Evolutionary conservation across 1,140 invertebrate species (phyloP), one percentile per base, ranked within the genome.

Genomic region (Pygmarrhopalites habei): DNA sequence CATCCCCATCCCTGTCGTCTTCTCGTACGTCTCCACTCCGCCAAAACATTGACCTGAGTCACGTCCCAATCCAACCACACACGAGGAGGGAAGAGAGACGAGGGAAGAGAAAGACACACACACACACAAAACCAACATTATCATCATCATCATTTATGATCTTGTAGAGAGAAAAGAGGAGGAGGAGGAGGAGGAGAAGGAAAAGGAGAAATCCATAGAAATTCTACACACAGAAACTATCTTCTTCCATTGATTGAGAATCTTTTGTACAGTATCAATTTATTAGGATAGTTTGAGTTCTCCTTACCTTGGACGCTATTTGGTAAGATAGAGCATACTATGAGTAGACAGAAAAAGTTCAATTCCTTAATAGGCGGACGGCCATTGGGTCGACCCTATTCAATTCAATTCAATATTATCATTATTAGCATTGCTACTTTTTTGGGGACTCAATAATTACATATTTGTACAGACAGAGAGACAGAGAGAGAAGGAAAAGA

Each of bases 1-100:
- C 67, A 78, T 77, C 15, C 73, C 71, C 28, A 75, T 73, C 29
- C 75, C 75, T 2, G 77, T 73, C 0, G 74, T 75, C 67, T 79
- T 79, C 62, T 79, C 78, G 52, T 77, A 79, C 5, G 77, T 77
- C 67, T 79, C 76, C 2, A 77, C 74, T 15, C 78, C 78, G n/a
- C 78, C 78, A 65, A 79, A 79, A 72, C 78, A 79, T 68, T 76
- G 72, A 43, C 69, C 75, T 75, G 35, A 10, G 7, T 47, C n/a
- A n/a, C n/a, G n/a, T n/a, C n/a, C n/a, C n/a, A n/a, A n/a, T 41
- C n/a, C 39, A 41, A 41, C 39, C n/a, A 10, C 39, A 41, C 10
- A 41, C 39, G n/a, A 41, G n/a, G 39, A 41, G 39, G 39, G 39
- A 41, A 10, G n/a, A 41, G n/a, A 41, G n/a, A 41, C 39, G n/a